Percentiles rank a stretch among this genome's conserved stretches.
These are phyloP conservation scores for Chanos chanos DNA, from an alignment of 2,797 vertebrate genomes.

Conservation along the genomic window DNA sequence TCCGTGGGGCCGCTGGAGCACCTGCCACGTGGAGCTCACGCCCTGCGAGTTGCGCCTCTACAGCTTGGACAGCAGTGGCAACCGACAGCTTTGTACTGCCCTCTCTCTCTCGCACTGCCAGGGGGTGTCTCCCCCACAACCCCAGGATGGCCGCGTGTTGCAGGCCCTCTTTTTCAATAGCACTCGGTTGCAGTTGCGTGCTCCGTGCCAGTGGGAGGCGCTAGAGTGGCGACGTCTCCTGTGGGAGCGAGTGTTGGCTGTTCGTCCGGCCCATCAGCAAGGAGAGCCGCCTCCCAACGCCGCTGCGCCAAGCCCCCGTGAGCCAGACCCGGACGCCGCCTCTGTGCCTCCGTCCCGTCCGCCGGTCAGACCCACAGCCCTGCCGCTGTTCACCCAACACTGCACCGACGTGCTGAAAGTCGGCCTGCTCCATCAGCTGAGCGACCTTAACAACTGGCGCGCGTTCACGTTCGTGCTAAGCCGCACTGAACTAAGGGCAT, in stretches of 20 bases:
- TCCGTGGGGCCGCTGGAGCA: constrained; percentile 81
- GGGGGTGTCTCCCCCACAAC: constrained; percentile 76
- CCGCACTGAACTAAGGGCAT: constrained; percentile 80
- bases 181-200: constrained; percentile 86
- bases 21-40: constrained; percentile 88
- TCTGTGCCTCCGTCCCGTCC: constrained; percentile 26
- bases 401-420: constrained; percentile 83
- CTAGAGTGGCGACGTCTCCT: constrained; percentile 88
- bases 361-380: constrained; percentile 67
- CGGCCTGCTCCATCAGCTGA: constrained; percentile 83
- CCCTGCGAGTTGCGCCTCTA: constrained; percentile 85
- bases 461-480: constrained; percentile 90
- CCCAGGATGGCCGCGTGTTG: constrained; percentile 79
- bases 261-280: constrained; percentile 62
- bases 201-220: constrained; percentile 85
- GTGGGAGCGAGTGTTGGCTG: constrained; percentile 80
- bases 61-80: constrained; percentile 85
- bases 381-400: constrained; percentile 74
- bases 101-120: constrained; percentile 89
- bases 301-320: constrained; percentile 36
- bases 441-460: constrained; percentile 89
- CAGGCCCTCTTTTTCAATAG: constrained; percentile 86
- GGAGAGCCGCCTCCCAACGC: constrained; percentile 45
- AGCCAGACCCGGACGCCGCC: constrained; percentile 41
- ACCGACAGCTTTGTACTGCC: constrained; percentile 79